Conservation (phyloP, 1,140 invertebrate genomes). For the Papilio glaucus region DNA sequence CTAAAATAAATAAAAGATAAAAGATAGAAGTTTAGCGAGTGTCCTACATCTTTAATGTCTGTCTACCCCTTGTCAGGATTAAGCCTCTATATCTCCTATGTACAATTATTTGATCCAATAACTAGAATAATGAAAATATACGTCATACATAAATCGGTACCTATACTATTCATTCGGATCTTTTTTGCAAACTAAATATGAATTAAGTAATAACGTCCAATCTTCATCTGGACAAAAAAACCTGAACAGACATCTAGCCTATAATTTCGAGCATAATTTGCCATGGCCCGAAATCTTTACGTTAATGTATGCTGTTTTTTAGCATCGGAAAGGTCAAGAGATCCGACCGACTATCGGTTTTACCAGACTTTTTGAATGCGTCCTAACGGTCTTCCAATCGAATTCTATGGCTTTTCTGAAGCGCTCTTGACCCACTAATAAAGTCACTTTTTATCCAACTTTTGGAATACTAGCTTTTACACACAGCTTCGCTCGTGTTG, state of each 20-base stretch:
- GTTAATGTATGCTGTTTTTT: slow-evolving; percentile 5
- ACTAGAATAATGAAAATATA: no score
- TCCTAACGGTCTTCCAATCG: slow-evolving; percentile 1
- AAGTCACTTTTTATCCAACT: background rate
- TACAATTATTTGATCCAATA: no score
- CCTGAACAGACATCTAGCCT: background rate
- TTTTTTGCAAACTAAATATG: background rate
- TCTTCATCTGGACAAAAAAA: background rate
- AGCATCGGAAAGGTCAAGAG: slow-evolving; percentile 18
- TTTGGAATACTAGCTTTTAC: background rate
- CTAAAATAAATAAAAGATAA: no score
- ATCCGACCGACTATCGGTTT: background rate
- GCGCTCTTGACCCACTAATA: background rate
- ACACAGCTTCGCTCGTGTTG: no score
- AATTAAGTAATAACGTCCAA: slow-evolving; percentile 3
- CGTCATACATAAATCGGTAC: no score
- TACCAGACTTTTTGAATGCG: slow-evolving; percentile 5
- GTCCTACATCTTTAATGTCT: no score
- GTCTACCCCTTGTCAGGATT: no score
- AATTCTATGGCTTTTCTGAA: background rate
- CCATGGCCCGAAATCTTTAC: slow-evolving; percentile 15
- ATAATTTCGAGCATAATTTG: background rate
- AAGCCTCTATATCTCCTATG: no score
- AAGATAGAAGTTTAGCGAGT: no score
- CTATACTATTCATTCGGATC: no score